Conservation (phyloP, 2,797 vertebrate genomes). For the Chaenodraco wilsoni region DNA sequence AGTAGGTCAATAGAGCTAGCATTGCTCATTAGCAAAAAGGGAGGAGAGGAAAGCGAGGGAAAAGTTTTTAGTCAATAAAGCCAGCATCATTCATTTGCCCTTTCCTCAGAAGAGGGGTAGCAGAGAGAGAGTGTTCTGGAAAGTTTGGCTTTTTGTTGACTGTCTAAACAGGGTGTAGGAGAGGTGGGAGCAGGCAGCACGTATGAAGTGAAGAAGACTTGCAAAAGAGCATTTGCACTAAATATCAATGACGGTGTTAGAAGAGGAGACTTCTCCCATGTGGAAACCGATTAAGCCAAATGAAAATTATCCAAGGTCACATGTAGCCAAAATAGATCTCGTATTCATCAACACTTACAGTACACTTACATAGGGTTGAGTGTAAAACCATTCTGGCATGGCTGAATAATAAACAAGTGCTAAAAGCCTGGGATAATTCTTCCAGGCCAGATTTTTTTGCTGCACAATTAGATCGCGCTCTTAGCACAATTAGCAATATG, state of each 20-base stretch:
- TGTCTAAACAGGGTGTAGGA: conserved; percentile 36
- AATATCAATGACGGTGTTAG: conserved; percentile 32
- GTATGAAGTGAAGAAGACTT: conserved; percentile 36
- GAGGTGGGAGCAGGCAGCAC: conserved; percentile 22
- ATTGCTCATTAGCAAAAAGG: conserved; percentile 76
- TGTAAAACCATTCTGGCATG: conserved; percentile 56
- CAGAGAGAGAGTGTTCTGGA: conserved; percentile 12
- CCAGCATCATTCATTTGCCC: conserved; percentile 68
- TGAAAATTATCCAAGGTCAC: conserved; percentile 25
- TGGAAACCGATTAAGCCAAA: conserved; percentile 24
- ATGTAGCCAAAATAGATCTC: conserved; percentile 11
- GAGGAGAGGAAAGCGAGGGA: conserved; percentile 44
- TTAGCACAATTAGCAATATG: conserved; percentile 63
- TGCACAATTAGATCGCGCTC: conserved; percentile 66
- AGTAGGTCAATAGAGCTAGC: conserved; percentile 79
- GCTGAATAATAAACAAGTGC: conserved; percentile 65
- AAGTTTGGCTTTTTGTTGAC: conserved; percentile 60
- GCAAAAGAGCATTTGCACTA: conserved; percentile 43
- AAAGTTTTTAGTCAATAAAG: conserved; percentile 71
- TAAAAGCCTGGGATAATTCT: conserved; percentile 64
- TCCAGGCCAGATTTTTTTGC: conserved; percentile 52
- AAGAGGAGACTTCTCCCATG: not conserved
- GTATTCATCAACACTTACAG: conserved; percentile 35
- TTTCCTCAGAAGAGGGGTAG: conserved; percentile 46
- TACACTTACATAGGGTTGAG: conserved; percentile 19